Base-by-base conservation (phyloP, 2,113 vertebrate genomes). In the Entelurus aequoreus region DNA sequence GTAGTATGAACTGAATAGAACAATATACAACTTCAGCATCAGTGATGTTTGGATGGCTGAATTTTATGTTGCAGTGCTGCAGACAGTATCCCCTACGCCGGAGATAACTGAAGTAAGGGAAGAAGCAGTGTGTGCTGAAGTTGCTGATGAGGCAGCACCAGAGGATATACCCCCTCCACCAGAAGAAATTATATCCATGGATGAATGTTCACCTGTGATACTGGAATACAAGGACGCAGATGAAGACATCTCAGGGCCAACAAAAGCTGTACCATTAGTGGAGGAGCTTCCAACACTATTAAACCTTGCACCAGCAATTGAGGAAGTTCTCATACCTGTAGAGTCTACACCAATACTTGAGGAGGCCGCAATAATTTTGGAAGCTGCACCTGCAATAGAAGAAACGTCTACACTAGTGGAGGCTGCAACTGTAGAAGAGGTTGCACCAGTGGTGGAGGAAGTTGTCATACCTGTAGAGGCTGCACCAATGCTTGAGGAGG, bases 61-160 rank as follows among this genome's bases (percentile, higher is more conserved):
- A 66, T 87, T 89, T 77, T 90, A 71, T 90, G 74, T 91, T 91
- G 63, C 88, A 91, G 90, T 78, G 66, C 16, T 77, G 54, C 58
- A 85, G 73, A 72, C 77, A 55, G 83, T 77, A 58, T 81, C 82
- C 47, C 84, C 88, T 58, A 11, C 48, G 10, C 4, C 66, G 60
- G 74, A 63, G 68, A 74, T 49, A 13, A 15, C 38, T 49, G 64
- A 76, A 35, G 56, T 51, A 46, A 38, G 42, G 4, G 67, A 75
- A 59, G 62, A 63, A 16, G 37, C 56, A 36, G 38, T 49, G 28
- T 4, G 10, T 15, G 36, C 48, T 55, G 53, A 74, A 58, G 19
- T 63, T 4, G 1, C 62, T 47, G 40, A 72, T 53, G 54, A 56
- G 37, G 64, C 47, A 50, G 48, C 60, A 35, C 35, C 19, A 4